Evolutionary conservation across 2,888 invertebrate species (phyloP).

Genomic region (Cephus pulcher): DNA sequence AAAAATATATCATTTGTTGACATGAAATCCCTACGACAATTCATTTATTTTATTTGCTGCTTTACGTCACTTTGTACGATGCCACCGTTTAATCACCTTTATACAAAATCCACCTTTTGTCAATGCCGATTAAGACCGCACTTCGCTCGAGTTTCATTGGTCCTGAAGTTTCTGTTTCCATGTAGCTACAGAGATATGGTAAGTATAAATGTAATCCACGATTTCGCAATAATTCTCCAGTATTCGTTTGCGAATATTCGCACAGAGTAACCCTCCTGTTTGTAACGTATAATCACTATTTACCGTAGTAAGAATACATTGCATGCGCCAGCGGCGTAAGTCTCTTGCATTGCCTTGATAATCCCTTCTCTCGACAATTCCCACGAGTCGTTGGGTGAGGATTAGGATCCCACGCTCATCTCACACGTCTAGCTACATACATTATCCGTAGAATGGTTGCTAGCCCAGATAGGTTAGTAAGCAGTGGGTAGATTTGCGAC

Average conservation of each 20-base stretch:
- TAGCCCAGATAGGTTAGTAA: not conserved
- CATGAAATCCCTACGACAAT: conserved; percentile 38
- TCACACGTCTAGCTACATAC: not conserved
- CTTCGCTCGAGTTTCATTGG: not conserved
- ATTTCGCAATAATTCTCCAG: not conserved
- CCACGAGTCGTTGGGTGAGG: not conserved
- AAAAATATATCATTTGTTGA: conserved; percentile 62
- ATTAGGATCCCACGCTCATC: not conserved
- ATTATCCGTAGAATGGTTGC: not conserved
- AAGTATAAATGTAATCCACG: not conserved
- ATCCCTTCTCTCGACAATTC: not conserved
- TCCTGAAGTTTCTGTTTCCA: not conserved
- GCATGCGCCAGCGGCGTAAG: not conserved
- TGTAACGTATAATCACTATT: conserved; percentile 26
- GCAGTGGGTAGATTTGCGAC: not conserved
- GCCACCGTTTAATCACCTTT: not conserved
- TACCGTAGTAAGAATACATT: conserved; percentile 30
- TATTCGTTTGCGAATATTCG: not conserved
- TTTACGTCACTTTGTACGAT: not conserved
- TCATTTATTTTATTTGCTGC: not conserved
- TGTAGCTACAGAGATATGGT: not conserved
- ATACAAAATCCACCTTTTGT: not conserved
- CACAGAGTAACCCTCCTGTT: conserved; percentile 1
- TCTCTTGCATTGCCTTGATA: not conserved
- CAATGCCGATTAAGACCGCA: no score